Evolutionary conservation across 2,888 invertebrate species (phyloP).

Genomic region (Drosophila engyochracea): DNA sequence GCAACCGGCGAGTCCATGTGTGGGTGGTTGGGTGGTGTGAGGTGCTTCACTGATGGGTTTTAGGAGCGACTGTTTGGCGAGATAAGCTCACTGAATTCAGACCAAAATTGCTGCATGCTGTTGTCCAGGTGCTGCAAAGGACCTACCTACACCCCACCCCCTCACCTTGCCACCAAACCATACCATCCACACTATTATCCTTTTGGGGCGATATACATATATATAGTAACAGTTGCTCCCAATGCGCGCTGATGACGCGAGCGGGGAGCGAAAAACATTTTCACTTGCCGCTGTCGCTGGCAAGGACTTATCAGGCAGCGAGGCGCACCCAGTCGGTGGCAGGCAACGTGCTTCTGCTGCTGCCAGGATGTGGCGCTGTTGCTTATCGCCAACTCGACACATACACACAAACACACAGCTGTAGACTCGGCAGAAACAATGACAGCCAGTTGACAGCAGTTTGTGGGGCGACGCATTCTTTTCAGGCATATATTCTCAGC

Average conservation of each 20-base stretch:
- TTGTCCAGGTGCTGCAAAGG: conserved; percentile 47
- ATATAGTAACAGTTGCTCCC: conserved; percentile 34
- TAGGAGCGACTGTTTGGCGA: conserved; percentile 63
- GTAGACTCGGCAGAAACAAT: conserved; percentile 68
- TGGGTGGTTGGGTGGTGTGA: conserved; percentile 12
- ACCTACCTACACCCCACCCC: not conserved
- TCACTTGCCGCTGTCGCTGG: conserved; percentile 71
- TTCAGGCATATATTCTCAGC: conserved; percentile 26
- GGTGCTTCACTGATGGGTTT: conserved; percentile 28
- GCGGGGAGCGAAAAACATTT: conserved; percentile 57
- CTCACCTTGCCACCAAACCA: not conserved
- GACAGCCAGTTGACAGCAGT: conserved; percentile 71
- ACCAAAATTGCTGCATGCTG: conserved; percentile 39
- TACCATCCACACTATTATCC: conserved; percentile 8
- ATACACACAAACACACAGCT: conserved; percentile 23
- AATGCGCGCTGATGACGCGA: conserved; percentile 51
- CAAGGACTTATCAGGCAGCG: conserved; percentile 60
- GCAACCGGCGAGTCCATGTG: conserved; percentile 19
- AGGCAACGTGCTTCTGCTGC: conserved; percentile 16
- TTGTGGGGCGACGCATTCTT: not conserved
- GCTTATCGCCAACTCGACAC: conserved; percentile 64
- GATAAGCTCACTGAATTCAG: conserved; percentile 70
- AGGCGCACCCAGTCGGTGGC: conserved; percentile 53
- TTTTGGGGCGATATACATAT: conserved; percentile 7
- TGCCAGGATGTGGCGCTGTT: conserved; percentile 64